These are phyloP conservation scores for Hormaphis cornu DNA, from an alignment of 1,140 invertebrate genomes.

Conservation along the genomic window DNA sequence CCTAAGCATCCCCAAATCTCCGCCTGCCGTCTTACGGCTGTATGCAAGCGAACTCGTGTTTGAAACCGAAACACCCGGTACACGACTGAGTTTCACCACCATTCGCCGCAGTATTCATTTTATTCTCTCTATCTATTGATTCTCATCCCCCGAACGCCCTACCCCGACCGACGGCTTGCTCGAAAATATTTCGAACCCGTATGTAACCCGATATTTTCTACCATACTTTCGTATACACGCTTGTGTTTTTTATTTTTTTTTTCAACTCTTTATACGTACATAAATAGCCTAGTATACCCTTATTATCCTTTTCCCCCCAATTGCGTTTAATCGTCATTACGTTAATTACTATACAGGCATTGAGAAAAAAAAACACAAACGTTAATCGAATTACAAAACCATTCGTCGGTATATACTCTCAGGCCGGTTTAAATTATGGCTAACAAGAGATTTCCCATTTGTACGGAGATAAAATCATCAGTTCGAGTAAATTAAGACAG, in stretches of 20 bases:
- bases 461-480: constrained; percentile 7
- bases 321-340: not conserved
- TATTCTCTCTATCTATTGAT: too few species aligned
- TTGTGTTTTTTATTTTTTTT: not conserved
- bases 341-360: not conserved
- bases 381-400: constrained; percentile 30
- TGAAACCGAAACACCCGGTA: too few species aligned
- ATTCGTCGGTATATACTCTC: too few species aligned
- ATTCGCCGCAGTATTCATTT: too few species aligned
- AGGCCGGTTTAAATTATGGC: constrained; percentile 20
- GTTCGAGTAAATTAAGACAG: constrained; percentile 7
- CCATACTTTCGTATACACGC: not conserved
- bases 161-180: too few species aligned
- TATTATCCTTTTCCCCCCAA: not conserved
- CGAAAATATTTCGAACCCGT: not conserved
- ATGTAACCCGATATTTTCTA: constrained; percentile 11
- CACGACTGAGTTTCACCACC: too few species aligned
- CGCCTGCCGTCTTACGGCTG: too few species aligned
- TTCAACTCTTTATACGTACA: not conserved
- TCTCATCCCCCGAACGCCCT: too few species aligned
- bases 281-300: too few species aligned
- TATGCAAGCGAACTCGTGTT: too few species aligned
- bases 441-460: constrained; percentile 5
- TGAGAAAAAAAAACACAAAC: not conserved
- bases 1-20: too few species aligned